phyloP scores from a whole-genome alignment of 2,797 vertebrate species.

The Eleutherodactylus coqui region DNA sequence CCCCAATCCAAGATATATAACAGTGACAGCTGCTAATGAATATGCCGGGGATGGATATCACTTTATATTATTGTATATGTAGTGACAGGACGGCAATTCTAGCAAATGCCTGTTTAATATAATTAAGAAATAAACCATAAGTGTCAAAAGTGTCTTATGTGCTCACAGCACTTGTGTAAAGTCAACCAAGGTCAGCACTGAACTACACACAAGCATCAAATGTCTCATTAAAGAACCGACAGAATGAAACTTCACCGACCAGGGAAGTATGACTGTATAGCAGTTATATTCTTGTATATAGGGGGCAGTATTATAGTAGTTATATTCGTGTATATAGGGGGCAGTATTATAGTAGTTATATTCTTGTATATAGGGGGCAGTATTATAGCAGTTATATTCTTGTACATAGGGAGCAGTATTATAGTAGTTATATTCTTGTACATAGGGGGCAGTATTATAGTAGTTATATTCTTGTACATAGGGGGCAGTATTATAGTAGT shows the following conservation, averaged over 20 bases:
- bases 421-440: no score
- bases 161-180: neutral
- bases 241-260: neutral
- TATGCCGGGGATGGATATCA: slow-evolving; percentile 21
- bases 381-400: no score
- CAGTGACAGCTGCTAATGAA: slow-evolving; percentile 47
- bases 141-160: neutral
- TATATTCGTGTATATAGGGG: no score
- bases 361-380: neutral
- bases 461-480: no score
- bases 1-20: slow-evolving; percentile 7
- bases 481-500: no score
- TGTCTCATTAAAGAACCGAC: neutral
- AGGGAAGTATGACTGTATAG: no score
- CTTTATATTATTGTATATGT: slow-evolving; percentile 30
- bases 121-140: slow-evolving; percentile 21
- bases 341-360: neutral
- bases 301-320: neutral
- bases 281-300: neutral
- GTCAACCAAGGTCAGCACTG: slow-evolving; percentile 12
- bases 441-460: no score
- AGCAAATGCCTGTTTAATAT: slow-evolving; percentile 40
- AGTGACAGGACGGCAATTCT: slow-evolving; percentile 10
- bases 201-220: neutral
- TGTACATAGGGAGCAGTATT: no score